phyloP scores from a whole-genome alignment of 2,113 vertebrate genomes.

The Campylomormyrus tamandua region DNA sequence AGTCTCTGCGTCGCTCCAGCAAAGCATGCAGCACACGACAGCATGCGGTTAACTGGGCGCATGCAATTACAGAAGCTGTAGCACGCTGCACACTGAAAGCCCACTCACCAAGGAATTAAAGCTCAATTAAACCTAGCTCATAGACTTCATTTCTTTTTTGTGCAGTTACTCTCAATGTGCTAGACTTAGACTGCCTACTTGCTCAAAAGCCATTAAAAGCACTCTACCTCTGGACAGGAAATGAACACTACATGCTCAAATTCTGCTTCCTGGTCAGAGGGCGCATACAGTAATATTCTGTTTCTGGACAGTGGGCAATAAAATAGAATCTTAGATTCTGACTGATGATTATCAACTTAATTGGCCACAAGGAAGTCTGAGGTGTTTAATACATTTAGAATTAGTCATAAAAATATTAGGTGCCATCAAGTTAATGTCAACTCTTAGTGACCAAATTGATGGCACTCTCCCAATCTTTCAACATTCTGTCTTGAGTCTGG shows the following conservation, averaged over 20 bases:
- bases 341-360: not conserved
- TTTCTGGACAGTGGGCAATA: not conserved
- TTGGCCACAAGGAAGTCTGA: not conserved
- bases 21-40: not conserved
- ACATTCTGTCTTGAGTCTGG: not conserved
- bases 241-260: not conserved
- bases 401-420: not conserved
- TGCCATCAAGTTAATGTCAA: not conserved
- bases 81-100: not conserved
- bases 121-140: not conserved
- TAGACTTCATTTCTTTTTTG: not conserved
- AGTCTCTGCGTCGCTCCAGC: not conserved
- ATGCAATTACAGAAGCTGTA: not conserved
- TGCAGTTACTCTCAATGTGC: not conserved
- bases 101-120: not conserved
- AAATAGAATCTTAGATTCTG: not conserved
- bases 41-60: not conserved
- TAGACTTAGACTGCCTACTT: not conserved
- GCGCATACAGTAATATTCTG: not conserved
- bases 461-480: not conserved
- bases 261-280: not conserved
- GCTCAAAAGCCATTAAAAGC: not conserved
- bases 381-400: not conserved
- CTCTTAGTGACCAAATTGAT: not conserved
- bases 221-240: not conserved